Conservation (phyloP, 2,797 vertebrate genomes). For the Loriculus beryllinus region DNA sequence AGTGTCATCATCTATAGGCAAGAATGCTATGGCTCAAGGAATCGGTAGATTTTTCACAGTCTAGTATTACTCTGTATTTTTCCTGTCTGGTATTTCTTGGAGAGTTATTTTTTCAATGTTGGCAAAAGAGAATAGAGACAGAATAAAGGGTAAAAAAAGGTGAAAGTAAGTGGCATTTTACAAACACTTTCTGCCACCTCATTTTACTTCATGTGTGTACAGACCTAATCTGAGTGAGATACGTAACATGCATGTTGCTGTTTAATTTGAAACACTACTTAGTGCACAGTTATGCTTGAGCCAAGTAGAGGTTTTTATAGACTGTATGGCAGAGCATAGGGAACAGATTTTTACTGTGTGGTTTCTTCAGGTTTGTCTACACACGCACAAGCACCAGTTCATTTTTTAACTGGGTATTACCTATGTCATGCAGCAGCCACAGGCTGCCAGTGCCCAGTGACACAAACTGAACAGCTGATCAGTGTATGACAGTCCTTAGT, state of each 20-base stretch:
- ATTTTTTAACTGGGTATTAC: background rate
- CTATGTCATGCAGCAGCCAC: background rate
- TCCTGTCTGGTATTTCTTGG: constrained; percentile 27
- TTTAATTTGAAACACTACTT: constrained; percentile 60
- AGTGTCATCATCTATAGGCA: constrained; percentile 57
- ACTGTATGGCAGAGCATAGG: background rate
- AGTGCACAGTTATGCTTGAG: constrained; percentile 8
- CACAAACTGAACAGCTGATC: background rate
- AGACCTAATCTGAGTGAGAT: constrained; percentile 67
- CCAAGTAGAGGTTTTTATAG: constrained; percentile 39
- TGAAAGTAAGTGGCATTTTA: constrained; percentile 27
- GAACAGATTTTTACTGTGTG: background rate
- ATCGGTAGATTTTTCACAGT: constrained; percentile 43
- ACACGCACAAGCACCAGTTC: background rate
- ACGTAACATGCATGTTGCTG: background rate
- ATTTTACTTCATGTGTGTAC: constrained; percentile 58
- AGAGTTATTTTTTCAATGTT: constrained; percentile 33
- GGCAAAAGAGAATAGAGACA: constrained; percentile 33
- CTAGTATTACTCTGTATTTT: constrained; percentile 42
- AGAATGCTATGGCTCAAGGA: constrained; percentile 33
- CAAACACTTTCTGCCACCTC: constrained; percentile 34
- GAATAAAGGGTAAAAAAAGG: background rate
- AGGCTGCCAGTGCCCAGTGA: background rate
- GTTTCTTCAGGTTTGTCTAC: background rate
- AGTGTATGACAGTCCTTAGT: background rate